phyloP scores from a whole-genome alignment of 2,797 vertebrate genomes.

The Cetoscarus ocellatus region DNA sequence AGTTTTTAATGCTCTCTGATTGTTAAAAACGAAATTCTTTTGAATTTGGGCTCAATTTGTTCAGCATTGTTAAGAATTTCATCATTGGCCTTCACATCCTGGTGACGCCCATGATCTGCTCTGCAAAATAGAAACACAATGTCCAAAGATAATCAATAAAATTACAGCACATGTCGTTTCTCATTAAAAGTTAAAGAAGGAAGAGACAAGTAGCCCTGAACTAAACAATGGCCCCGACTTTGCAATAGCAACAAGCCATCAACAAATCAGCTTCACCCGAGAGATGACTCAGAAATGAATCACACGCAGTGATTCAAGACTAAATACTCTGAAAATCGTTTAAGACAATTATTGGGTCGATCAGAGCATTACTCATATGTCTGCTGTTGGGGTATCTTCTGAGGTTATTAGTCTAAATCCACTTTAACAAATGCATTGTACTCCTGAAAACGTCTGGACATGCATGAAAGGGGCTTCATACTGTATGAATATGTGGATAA shows the following conservation, averaged over 20 bases:
- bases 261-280: conserved; percentile 27
- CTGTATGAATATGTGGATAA: too few species aligned
- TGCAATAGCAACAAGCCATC: conserved; percentile 29
- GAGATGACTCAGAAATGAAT: conserved; percentile 18
- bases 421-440: not conserved
- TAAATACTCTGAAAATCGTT: not conserved
- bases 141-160: conserved; percentile 53
- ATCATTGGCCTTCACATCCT: conserved; percentile 14
- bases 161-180: conserved; percentile 43
- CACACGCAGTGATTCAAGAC: not conserved
- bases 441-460: not conserved
- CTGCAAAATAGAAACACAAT: conserved; percentile 45
- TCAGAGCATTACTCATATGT: not conserved
- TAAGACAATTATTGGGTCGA: not conserved
- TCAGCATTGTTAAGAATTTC: conserved; percentile 21
- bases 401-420: not conserved
- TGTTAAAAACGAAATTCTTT: conserved; percentile 17
- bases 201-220: conserved; percentile 31
- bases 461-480: not conserved
- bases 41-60: conserved; percentile 33
- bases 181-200: conserved; percentile 28
- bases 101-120: conserved; percentile 10
- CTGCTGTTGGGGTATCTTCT: not conserved
- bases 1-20: conserved; percentile 5
- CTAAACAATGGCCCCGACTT: conserved; percentile 4